Base-by-base conservation (phyloP, 2,113 vertebrate species). In the Mus spicilegus region DNA sequence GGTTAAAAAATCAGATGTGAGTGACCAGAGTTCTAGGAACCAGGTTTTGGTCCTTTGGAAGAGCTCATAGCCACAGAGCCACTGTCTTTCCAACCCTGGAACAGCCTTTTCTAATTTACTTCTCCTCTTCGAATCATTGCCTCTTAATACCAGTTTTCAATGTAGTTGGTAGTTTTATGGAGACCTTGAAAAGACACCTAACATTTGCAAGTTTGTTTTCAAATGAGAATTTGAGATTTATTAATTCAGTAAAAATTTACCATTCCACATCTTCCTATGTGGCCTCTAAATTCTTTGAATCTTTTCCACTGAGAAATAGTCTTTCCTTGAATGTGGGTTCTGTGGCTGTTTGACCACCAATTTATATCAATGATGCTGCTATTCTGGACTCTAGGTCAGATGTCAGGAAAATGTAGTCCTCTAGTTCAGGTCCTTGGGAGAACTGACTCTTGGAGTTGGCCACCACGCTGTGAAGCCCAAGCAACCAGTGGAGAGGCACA, bases 171-270 rank as follows among this genome's bases (percentile, higher is more conserved):
- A 85, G n/a, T 93, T 96, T n/a, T 72, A 75, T 30, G 30, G 49
- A 84, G 49, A 81, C 24, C 56, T 75, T 75, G 51, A 80, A 42
- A 70, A 76, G 81, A 73, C 33, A 5, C 36, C 54, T 93, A 65
- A 63, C 7, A 85, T 95, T 89, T 84, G 69, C 65, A 87, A 87
- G 75, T 67, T 75, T 89, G 51, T n/a, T 70, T 54, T 93, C n/a
- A 67, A 49, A 76, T 58, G 67, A 39, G 42, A 86, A 85, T 36
- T 46, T 89, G 46, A 61, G 28, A 82, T 93, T 73, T 82, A 61
- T 72, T 82, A 49, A 90, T 87, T 82, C 36, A 30, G 17, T 33
- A 72, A 76, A 75, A 76, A 36, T 85, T 54, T 72, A 67, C 5
- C 39, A 67, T 33, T 67, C 30, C 33, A 89, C 8, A 9, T n/a